A percentile compares a stretch with the other conserved stretches of the same genome.
phyloP scores from a whole-genome alignment of 2,113 vertebrate species.

The Lontra canadensis region DNA sequence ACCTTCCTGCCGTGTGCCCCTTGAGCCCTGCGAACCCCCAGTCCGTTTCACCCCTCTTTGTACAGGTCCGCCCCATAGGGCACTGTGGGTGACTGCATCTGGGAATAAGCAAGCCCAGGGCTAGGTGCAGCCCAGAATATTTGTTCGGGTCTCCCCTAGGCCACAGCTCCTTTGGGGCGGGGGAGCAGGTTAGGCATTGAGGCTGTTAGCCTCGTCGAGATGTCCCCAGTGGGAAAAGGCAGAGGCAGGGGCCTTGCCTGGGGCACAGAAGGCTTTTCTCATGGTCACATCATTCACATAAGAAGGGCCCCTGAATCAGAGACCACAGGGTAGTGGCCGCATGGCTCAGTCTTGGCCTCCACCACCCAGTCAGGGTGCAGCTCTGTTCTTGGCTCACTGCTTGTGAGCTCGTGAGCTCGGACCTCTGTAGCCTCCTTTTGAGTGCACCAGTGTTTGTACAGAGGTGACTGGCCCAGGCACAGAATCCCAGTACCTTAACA shows the following conservation, averaged over 20 bases:
- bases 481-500: not conserved
- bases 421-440: not conserved
- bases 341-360: not conserved
- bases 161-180: not conserved
- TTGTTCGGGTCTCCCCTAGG: not conserved
- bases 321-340: fast-evolving
- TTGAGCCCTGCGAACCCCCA: not conserved
- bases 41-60: not conserved
- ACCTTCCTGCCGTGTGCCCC: not conserved
- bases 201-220: not conserved
- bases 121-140: not conserved
- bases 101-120: not conserved
- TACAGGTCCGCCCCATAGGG: not conserved
- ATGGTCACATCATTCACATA: not conserved
- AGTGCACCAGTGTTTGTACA: too few species aligned
- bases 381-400: not conserved
- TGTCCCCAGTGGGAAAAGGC: not conserved
- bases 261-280: not conserved
- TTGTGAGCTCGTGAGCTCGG: fast-evolving
- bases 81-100: not conserved
- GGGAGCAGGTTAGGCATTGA: not conserved
- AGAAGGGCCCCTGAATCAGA: not conserved
- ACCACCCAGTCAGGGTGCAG: not conserved
- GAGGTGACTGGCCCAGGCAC: not conserved
- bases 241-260: not conserved